These are phyloP conservation scores for Phataginus tetradactyla DNA, from an alignment of 2,797 vertebrate species.

Conservation along the genomic window DNA sequence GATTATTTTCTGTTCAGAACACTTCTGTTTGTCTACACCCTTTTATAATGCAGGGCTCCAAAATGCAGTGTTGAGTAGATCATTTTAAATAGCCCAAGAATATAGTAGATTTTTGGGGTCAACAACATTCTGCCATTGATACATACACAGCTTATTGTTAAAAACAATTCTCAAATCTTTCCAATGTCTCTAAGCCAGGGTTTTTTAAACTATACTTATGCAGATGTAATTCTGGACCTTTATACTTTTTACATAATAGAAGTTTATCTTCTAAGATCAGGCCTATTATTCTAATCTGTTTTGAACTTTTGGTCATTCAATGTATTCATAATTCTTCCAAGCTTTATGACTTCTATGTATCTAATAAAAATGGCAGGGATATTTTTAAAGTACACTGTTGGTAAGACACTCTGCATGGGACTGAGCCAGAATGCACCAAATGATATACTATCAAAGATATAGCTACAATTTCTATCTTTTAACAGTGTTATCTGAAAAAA, in stretches of 20 bases:
- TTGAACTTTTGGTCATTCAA: not conserved
- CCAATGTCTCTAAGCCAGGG: not conserved
- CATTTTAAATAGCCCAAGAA: not conserved
- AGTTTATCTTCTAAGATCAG: not conserved
- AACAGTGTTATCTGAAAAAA: not conserved
- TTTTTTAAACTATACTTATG: not conserved
- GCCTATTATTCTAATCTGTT: not conserved
- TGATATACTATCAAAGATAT: not conserved
- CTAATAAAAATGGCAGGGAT: not conserved
- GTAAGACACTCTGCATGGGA: not conserved
- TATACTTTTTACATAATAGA: not conserved
- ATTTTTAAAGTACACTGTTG: not conserved
- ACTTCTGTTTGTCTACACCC: not conserved
- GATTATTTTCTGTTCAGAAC: constrained; percentile 7
- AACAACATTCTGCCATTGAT: not conserved
- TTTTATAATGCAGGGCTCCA: not conserved
- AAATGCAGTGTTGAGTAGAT: not conserved
- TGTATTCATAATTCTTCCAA: not conserved
- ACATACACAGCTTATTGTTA: not conserved
- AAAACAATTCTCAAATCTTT: constrained; percentile 3
- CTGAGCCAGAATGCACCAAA: not conserved
- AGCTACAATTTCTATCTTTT: not conserved
- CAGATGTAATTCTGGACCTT: not conserved
- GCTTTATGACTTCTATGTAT: not conserved
- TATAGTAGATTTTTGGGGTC: not conserved